Evolutionary conservation across 2,888 invertebrate species (phyloP).

Genomic region (Sesia bembeciformis): DNA sequence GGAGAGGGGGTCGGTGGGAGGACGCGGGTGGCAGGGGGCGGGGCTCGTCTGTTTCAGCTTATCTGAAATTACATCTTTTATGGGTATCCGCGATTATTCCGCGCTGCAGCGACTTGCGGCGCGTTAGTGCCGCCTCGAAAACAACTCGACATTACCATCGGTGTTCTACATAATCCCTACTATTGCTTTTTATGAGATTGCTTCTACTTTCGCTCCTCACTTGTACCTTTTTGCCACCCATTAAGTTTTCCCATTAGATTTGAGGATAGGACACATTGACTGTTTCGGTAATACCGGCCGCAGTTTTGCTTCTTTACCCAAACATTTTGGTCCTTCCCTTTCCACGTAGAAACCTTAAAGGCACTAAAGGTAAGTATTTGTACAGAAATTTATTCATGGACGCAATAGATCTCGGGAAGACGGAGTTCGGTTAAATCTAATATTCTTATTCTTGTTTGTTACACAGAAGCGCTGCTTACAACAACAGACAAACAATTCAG

Average conservation of each 20-base stretch:
- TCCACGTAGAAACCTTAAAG: neutral
- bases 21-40: slow-evolving; percentile 41
- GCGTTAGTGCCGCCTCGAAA: slow-evolving; percentile 64
- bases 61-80: slow-evolving; percentile 76
- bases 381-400: neutral
- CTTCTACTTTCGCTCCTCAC: slow-evolving; percentile 47
- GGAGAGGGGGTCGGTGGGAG: slow-evolving; percentile 28
- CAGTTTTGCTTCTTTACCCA: neutral
- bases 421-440: slow-evolving; percentile 46
- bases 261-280: slow-evolving; percentile 14
- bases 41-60: slow-evolving; percentile 73
- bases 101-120: slow-evolving; percentile 71
- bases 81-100: slow-evolving; percentile 74
- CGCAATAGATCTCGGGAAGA: neutral
- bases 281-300: slow-evolving; percentile 1
- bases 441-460: slow-evolving; percentile 66
- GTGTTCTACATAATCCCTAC: slow-evolving; percentile 67
- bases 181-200: slow-evolving; percentile 64
- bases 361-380: neutral
- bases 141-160: slow-evolving; percentile 64
- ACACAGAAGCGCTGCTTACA: slow-evolving; percentile 63
- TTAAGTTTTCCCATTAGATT: slow-evolving; percentile 29
- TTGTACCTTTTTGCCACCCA: slow-evolving; percentile 23
- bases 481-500: slow-evolving; percentile 69
- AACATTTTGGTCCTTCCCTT: neutral